Conservation (phyloP, 2,888 invertebrate species). For the Trachelus iudaicus region DNA sequence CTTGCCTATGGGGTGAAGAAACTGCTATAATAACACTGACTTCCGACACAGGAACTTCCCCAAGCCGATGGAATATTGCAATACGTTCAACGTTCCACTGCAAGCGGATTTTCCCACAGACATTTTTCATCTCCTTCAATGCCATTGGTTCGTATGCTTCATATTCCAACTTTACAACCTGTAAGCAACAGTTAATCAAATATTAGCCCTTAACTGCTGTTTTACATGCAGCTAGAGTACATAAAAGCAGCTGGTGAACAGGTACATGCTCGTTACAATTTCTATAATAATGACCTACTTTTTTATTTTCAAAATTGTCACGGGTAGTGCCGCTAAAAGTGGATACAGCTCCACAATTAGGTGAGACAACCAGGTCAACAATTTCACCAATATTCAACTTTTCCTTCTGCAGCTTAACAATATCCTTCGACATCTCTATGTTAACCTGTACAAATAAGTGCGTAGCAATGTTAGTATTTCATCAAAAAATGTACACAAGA, state of each 20-base stretch:
- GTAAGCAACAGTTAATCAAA: conserved; percentile 30
- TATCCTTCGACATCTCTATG: conserved; percentile 71
- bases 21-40: conserved; percentile 91
- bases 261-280: not conserved
- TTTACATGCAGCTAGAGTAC: not conserved
- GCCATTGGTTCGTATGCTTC: conserved; percentile 96
- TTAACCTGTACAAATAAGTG: conserved; percentile 45
- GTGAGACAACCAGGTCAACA: conserved; percentile 73
- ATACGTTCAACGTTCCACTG: conserved; percentile 86
- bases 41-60: conserved; percentile 85
- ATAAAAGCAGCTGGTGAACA: not conserved
- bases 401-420: conserved; percentile 75
- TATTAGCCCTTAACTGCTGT: not conserved
- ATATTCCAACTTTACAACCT: conserved; percentile 91
- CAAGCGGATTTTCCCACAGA: conserved; percentile 78
- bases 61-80: conserved; percentile 88
- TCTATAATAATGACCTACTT: conserved; percentile 64
- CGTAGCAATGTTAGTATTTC: not conserved
- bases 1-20: conserved; percentile 87
- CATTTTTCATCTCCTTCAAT: conserved; percentile 80
- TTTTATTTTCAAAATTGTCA: conserved; percentile 84
- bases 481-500: not conserved
- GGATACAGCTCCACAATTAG: conserved; percentile 88
- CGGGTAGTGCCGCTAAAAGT: conserved; percentile 91
- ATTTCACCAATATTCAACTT: conserved; percentile 77